Evolutionary conservation across 2,113 vertebrate species (phyloP).

Genomic region (Epinephelus moara): DNA sequence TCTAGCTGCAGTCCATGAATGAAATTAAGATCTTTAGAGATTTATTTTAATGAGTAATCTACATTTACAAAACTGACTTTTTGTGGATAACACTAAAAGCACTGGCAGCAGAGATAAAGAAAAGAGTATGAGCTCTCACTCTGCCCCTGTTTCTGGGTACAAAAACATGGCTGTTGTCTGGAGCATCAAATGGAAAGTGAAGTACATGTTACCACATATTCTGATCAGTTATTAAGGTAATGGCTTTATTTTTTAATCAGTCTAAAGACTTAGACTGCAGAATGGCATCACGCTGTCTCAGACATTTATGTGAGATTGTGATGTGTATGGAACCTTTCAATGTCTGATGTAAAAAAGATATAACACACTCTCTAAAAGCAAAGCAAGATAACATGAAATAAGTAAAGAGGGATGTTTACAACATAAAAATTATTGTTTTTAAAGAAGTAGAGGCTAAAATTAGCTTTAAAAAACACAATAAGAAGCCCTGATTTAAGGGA

Average conservation of each 20-base stretch:
- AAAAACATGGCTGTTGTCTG: neutral
- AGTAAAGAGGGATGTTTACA: too few species aligned
- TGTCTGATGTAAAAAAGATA: too few species aligned
- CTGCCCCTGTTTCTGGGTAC: neutral
- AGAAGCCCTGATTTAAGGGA: neutral
- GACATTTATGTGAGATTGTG: too few species aligned
- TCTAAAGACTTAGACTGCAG: neutral
- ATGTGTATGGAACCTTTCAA: too few species aligned
- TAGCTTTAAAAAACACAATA: neutral
- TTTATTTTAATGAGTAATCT: too few species aligned
- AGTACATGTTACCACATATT: too few species aligned
- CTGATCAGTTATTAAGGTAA: neutral
- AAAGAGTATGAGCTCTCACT: slow-evolving; percentile 8
- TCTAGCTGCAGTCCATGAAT: neutral
- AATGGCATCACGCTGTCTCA: too few species aligned
- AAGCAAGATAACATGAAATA: too few species aligned
- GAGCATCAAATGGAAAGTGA: too few species aligned
- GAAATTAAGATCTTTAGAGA: neutral
- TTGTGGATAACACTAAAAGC: too few species aligned
- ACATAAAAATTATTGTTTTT: too few species aligned
- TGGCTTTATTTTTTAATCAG: neutral
- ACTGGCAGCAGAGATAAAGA: neutral
- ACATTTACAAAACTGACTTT: neutral
- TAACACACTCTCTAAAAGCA: neutral
- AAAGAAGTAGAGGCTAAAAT: neutral